Base-by-base conservation (phyloP, 1,140 invertebrate species). In the Lasioglossum baleicum region DNA sequence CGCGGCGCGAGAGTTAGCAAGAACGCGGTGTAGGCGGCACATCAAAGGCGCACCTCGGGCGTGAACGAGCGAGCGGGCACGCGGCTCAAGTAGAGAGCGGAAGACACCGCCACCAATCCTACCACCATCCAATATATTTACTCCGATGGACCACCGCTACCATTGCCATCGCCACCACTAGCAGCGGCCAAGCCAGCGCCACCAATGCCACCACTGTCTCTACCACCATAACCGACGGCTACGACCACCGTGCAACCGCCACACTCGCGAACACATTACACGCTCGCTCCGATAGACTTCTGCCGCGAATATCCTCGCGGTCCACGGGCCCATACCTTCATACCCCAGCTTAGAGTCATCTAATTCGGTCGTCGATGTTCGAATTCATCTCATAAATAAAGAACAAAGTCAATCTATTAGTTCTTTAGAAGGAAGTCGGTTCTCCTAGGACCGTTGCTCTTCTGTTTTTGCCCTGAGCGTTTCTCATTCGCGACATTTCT, bases 11-110 rank as follows among this genome's bases (percentile, higher is more conserved):
- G 86, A 91, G 91, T 92, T 92, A 91, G 90, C 90, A 86, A 86
- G 91, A 92, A 92, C 76, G 83, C 83, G 87, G 88, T 88, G 90
- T 92, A 91, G 90, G 90, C 91, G 91, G 91, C 90, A 91, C 90
- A 92, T 91, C 91, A 92, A 91, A 91, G 90, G 90, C 90, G 87
- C 91, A 91, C 91, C 90, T 91, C 91, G 90, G 91, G 91, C 91
- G 91, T 92, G 91, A 91, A 91, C 89, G 90, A 92, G 91, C 90
- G 89, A 90, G 89, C 90, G 90, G 91, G 88, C 90, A 91, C 91
- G 90, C 91, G 90, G 91, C 90, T 90, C 89, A 91, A 91, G 90
- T 91, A 91, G 90, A 91, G 90, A 91, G 89, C 88, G 90, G 89
- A 91, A 91, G 90, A 92, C 89, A 91, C 88, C 90, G 90, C 91